Evolutionary conservation across 2,113 vertebrate genomes (phyloP), one percentile per base, ranked within the genome.

Genomic region (Pollachius pollachius): DNA sequence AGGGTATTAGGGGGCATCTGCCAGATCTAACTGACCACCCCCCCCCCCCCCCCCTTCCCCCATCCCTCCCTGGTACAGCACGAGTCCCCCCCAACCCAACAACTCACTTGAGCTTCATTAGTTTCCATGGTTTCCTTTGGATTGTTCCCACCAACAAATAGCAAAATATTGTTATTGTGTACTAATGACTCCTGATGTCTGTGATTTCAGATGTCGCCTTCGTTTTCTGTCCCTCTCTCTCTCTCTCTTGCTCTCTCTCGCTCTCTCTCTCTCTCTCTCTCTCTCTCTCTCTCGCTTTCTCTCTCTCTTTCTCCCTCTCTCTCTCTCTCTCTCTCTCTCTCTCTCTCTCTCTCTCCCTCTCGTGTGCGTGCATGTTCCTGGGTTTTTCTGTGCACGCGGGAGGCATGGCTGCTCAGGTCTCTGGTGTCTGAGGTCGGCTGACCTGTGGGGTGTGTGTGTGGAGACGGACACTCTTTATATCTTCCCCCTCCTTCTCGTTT

Each of bases 131-230:
- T 54, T 54, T 54, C 12, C 16, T 13, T 54, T 54, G 52, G 12
- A 54, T 16, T 11, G 52, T 34, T 34, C 12, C 52, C 21, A 11
- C 57, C 18, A 59, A 59, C 57, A 9, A 59, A 18, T n/a, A 23
- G 72, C 77, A 63, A 71, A 66, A 72, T 68, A 25, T 57, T 81
- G 69, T 71, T 59, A 73, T 71, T 41, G 66, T 67, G 65, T 48
- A 69, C 70, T 79, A 67, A 73, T 75, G 57, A 76, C 21, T 17
- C 62, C 62, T 37, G 41, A 48, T 64, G 16, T 21, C 57, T 61
- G 25, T 65, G 64, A 54, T 58, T 61, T 71, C 64, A 21, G 63
- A 68, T 75, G 73, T 73, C 65, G 27, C 11, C 3, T 19, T 52
- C 18, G 7, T 68, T 57, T 73, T 69, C 70, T 75, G 18, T 67